Evolutionary conservation across 2,888 invertebrate genomes (phyloP), one percentile per base, ranked within the genome.

Genomic region (Erynnis tages): DNA sequence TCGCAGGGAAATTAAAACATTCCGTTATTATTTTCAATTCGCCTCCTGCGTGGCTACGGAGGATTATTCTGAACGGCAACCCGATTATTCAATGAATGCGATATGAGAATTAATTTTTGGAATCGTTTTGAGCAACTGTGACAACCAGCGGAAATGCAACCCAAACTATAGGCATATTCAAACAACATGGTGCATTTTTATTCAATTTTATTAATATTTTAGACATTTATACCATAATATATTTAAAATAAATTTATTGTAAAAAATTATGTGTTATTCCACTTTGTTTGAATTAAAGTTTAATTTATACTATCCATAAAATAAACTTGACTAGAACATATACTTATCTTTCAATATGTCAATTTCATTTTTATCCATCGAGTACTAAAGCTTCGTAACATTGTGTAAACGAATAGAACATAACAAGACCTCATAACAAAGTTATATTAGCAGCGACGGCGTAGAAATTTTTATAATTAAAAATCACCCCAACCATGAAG

Each of bases 1-100:
- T 80, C 76, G 82, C 90, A 90, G 90, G 73, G 79, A 88, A 89
- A 89, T 90, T 89, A 89, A 88, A 90, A 86, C 86, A 88, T 88
- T 86, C 86, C 83, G 79, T 79, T 86, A 85, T 85, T 85, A 87
- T 86, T 84, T 85, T 77, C 65, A 68, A 62, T 65, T 64, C 65
- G 64, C 61, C 62, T 65, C 60, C 60, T 62, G 54, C 58, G 45
- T 60, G 35, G 55, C 52, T 50, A 44, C 43, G 48, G 34, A 43
- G 53, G 48, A 49, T 47, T 52, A 54, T 50, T 59, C 54, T 54
- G 54, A 43, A 55, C 49, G 41, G 43, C 50, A 52, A 52, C 44
- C 43, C 50, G 50, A 50, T 50, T 50, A 50, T 50, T 50, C 50
- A 50, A 50, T 50, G 50, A 50, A 50, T 50, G 50, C 43, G 43